Evolutionary conservation across 2,888 invertebrate genomes (phyloP), one percentile per base, ranked within the genome.

Genomic region (Ptycholaimellus sp.): DNA sequence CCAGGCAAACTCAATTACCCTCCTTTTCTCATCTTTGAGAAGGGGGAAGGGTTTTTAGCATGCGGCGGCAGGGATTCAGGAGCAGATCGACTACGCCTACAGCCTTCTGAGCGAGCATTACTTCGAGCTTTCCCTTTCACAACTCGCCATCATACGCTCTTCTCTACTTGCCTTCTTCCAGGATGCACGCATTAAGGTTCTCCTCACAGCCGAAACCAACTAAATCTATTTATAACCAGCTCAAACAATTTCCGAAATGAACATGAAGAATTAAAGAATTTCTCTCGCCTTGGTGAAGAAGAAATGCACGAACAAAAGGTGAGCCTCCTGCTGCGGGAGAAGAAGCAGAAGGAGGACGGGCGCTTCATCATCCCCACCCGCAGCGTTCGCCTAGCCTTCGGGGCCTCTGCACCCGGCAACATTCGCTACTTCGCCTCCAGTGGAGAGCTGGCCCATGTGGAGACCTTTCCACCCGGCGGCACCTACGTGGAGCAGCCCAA

Each of bases 311-410:
- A 25, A 25, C 25, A 25, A 9, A 7, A 25, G 45, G 61, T 64
- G 38, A 82, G 83, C 0, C 68, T 83, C 33, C 68, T 87, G 38
- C 64, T 87, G 37, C 70, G 77, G 48, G 69, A 81, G 49, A 76
- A 76, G 3, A 67, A 79, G 37, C 87, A 87, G 61, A 71, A 70
- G 45, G 69, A 72, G 46, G 75, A 79, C 57, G 81, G 81, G 1
- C 70, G 68, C 38, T 81, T 82, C 53, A 65, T 66, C n/a, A 62
- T 71, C 52, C 13, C 27, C 21, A 21, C 54, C 3, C 45, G 47
- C 5, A 40, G 47, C 36, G 59, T 59, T 18, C 2, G 11, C 21
- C 7, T 27, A 19, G 21, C 27, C 18, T 35, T 13, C 31, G 34
- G 42, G 14, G 35, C 21, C 23, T 2, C 14, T 17, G 19, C 20